A percentile compares a stretch with the other conserved stretches of the same genome.
These are phyloP conservation scores for Leptinotarsa peninsularis DNA, from an alignment of 2,888 invertebrate genomes.

Conservation along the genomic window DNA sequence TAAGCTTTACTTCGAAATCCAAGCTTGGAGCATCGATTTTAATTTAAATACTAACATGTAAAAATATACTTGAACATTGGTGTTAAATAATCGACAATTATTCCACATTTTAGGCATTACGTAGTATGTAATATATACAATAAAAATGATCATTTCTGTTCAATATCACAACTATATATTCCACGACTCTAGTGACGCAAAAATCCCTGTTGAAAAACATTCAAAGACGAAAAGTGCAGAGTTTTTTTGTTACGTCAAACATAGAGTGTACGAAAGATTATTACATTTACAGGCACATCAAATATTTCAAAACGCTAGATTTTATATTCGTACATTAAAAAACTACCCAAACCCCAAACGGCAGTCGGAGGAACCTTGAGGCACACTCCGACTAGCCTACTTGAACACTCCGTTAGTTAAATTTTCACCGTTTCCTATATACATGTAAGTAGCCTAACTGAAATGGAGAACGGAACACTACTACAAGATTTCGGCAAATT, in stretches of 20 bases:
- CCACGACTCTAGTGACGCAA: slow-evolving; percentile 60
- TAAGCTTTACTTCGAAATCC: not conserved
- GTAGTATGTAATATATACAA: slow-evolving; percentile 50
- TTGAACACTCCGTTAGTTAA: not conserved
- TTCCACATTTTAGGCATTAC: slow-evolving; percentile 41
- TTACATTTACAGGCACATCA: slow-evolving; percentile 61
- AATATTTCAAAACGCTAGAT: slow-evolving; percentile 50
- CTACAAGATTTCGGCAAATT: not conserved
- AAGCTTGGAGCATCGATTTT: not conserved
- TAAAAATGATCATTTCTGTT: slow-evolving; percentile 54
- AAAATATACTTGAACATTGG: slow-evolving; percentile 21
- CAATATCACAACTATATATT: slow-evolving; percentile 62
- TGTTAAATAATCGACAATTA: slow-evolving; percentile 31
- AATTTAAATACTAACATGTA: slow-evolving; percentile 21
- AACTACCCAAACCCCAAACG: slow-evolving; percentile 32
- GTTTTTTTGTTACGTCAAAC: slow-evolving; percentile 56
- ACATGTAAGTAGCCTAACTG: not conserved
- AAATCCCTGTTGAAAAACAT: slow-evolving; percentile 56
- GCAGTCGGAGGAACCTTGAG: not conserved
- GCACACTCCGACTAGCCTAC: not conserved
- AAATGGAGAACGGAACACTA: not conserved
- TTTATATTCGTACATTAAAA: slow-evolving; percentile 29
- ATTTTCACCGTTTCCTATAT: not conserved
- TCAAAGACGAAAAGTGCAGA: slow-evolving; percentile 56
- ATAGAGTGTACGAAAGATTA: slow-evolving; percentile 59